A percentile compares a stretch with the other conserved stretches of the same genome.
Evolutionary conservation across 2,888 invertebrate species (phyloP).

Genomic region (Lithophane semibrunnea): DNA sequence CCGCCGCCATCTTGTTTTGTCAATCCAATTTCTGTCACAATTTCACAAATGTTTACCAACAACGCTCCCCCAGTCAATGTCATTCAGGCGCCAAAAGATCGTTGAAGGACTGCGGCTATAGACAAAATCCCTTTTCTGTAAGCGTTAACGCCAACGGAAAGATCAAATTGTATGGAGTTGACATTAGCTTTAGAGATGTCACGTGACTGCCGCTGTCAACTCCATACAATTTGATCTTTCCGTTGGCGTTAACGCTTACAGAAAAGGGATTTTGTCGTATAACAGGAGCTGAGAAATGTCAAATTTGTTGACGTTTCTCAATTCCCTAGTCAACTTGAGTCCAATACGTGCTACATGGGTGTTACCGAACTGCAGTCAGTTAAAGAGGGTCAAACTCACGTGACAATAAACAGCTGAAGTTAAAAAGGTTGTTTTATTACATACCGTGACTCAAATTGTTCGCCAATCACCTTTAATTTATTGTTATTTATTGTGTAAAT

Average conservation of each 20-base stretch:
- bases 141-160: too few species aligned
- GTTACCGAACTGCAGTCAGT: neutral
- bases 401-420: constrained; percentile 16
- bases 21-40: neutral
- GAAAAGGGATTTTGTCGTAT: too few species aligned
- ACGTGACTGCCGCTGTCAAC: too few species aligned
- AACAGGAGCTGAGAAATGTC: neutral
- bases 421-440: constrained; percentile 22
- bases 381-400: neutral
- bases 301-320: neutral
- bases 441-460: constrained; percentile 37
- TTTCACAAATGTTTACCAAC: neutral
- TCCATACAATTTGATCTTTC: too few species aligned
- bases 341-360: too few species aligned
- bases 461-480: constrained; percentile 46
- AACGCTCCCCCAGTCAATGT: neutral
- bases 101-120: too few species aligned
- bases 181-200: too few species aligned
- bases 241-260: too few species aligned
- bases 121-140: too few species aligned
- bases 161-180: too few species aligned
- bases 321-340: too few species aligned
- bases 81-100: neutral
- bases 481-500: constrained; percentile 40
- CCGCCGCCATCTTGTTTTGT: neutral